Evolutionary conservation across 2,113 vertebrate species (phyloP), one percentile per base, ranked within the genome.

Genomic region (Calypte anna): DNA sequence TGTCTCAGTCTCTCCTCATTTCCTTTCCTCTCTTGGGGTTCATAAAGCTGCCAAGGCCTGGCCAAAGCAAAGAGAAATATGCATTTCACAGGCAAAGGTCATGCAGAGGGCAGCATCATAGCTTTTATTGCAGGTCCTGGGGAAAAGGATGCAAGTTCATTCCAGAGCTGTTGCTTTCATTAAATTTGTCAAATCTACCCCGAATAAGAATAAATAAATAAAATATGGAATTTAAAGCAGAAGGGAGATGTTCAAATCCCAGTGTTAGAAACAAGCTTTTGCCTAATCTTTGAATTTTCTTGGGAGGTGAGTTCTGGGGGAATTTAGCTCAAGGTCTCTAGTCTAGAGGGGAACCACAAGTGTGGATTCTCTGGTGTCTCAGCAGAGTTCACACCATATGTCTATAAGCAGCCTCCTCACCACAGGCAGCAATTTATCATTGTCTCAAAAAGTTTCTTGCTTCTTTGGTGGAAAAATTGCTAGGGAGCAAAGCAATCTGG

Each of bases 41-140:
- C 85, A 82, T 96, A 96, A 96, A 96, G 67, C 94, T 96, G 94
- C 91, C 93, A 94, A 85, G 90, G 57, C 30, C 58, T 91, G 93
- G 79, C 84, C 80, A 90, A 82, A 85, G 84, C 68, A 84, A 69
- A 83, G 76, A 93, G 90, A 95, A 95, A 86, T 93, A 90, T 21
- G 30, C 43, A 36, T 93, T 96, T 97, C 78, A 70, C 78, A 91
- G 67, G 15, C 25, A 0, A 88, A 89, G 94, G 96, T 96, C 85
- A 31, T 19, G 62, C 28, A 44, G 72, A 94, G 95, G 96, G 53
- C 95, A 97, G 33, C 68, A 58, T n/a, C 63, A 6, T 10, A 14
- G 87, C 28, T 95, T 73, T 82, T 53, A 16, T 13, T 86, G 66
- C 64, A 50, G 62, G 53, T 91, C 61, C 82, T 86, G 55, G 68